Evolutionary conservation across 2,888 invertebrate species (phyloP).

Genomic region (Caenorhabditis sinica): DNA sequence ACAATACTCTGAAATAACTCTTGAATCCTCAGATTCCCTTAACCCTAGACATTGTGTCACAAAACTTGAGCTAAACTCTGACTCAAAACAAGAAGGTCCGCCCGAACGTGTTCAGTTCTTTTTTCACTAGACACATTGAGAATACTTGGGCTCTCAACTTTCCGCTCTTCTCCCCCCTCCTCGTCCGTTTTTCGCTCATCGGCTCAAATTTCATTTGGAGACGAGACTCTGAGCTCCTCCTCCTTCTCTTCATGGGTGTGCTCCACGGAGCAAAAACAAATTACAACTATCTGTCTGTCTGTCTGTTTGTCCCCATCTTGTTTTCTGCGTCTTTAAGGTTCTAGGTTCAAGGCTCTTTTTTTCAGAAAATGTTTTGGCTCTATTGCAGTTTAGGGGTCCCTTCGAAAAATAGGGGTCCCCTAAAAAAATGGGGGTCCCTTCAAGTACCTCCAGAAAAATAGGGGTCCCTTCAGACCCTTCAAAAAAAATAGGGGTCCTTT

Average conservation of each 20-base stretch:
- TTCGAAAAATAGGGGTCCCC: too few species aligned
- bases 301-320: not conserved
- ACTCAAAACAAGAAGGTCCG: not conserved
- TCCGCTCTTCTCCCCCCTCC: not conserved
- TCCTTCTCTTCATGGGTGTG: not conserved
- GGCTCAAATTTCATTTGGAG: conserved; percentile 26
- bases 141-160: conserved; percentile 10
- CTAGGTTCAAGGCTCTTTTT: not conserved
- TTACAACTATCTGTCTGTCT: conserved; percentile 1
- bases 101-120: not conserved
- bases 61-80: too few species aligned
- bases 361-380: not conserved
- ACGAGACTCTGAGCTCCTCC: not conserved
- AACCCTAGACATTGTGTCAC: too few species aligned
- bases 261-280: conserved; percentile 5
- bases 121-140: not conserved
- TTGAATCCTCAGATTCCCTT: too few species aligned
- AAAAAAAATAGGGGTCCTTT: too few species aligned
- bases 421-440: too few species aligned
- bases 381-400: too few species aligned
- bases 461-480: too few species aligned
- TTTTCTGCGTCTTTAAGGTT: too few species aligned
- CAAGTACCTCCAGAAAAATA: too few species aligned
- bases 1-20: too few species aligned
- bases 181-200: conserved; percentile 22